Conservation (phyloP, 92 coral and sea anemone species). For the Phenganax stokvisi region DNA sequence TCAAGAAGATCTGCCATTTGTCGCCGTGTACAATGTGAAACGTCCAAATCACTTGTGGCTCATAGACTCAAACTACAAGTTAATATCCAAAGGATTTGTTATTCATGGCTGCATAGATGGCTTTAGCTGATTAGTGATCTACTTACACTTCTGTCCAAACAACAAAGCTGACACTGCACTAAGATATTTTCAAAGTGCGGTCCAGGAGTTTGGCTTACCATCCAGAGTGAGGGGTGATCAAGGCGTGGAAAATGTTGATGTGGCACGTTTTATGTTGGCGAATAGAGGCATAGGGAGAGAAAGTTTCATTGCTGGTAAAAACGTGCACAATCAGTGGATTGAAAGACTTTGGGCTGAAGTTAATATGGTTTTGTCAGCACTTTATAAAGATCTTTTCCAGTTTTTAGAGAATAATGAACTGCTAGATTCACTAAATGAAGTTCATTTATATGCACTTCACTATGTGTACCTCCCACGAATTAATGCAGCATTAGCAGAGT, state of each 20-base stretch:
- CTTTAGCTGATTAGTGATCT: constrained; percentile 37
- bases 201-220: constrained; percentile 28
- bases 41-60: no score
- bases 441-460: constrained; percentile 40
- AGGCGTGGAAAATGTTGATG: constrained; percentile 26
- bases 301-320: constrained; percentile 40
- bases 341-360: constrained; percentile 42
- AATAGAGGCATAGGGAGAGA: constrained; percentile 42
- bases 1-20: no score
- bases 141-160: constrained; percentile 41
- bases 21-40: no score
- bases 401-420: constrained; percentile 40
- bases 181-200: constrained; percentile 21
- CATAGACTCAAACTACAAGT: no score
- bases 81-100: no score
- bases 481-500: constrained; percentile 43
- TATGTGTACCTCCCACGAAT: constrained; percentile 39
- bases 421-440: constrained; percentile 40
- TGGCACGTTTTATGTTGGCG: constrained; percentile 37
- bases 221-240: constrained; percentile 13
- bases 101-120: no score
- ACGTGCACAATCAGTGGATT: constrained; percentile 35
- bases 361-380: constrained; percentile 36
- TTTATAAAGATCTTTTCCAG: constrained; percentile 40
- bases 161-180: constrained; percentile 32